Evolutionary conservation across 92 coral and sea anemone species (phyloP).

Genomic region (Epizoanthus stellaris): DNA sequence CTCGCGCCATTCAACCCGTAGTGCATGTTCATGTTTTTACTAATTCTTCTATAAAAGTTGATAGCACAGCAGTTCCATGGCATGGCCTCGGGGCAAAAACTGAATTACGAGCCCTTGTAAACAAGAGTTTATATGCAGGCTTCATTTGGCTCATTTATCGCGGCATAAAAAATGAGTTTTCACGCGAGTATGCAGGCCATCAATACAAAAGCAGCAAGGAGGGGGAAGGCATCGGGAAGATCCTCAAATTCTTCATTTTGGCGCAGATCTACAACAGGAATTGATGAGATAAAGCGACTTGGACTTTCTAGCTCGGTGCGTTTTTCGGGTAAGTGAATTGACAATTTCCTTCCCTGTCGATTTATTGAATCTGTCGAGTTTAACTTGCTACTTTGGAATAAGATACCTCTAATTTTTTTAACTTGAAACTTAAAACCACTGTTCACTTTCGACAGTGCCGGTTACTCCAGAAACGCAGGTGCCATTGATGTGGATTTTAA

Average conservation of each 20-base stretch:
- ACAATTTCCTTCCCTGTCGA: not conserved
- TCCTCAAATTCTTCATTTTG: conserved; percentile 17
- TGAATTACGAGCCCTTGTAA: not conserved
- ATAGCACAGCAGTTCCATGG: not conserved
- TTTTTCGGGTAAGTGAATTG: conserved; percentile 37
- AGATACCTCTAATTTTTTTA: not conserved
- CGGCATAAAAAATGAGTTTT: conserved; percentile 17
- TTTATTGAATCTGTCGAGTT: not conserved
- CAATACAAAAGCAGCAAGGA: not conserved
- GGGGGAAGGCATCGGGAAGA: not conserved
- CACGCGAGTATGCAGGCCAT: conserved; percentile 30
- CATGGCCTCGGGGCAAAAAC: not conserved
- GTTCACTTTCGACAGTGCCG: not conserved
- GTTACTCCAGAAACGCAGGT: conserved; percentile 8
- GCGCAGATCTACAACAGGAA: conserved; percentile 36
- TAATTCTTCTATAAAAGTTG: not conserved
- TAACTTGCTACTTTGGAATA: not conserved
- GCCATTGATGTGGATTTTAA: conserved; percentile 15
- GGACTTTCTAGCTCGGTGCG: conserved; percentile 40
- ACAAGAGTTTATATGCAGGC: not conserved
- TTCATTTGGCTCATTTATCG: not conserved
- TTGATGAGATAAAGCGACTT: conserved; percentile 37
- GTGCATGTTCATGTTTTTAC: not conserved
- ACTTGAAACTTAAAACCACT: not conserved
- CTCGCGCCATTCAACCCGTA: not conserved